Base-by-base conservation (phyloP, 2,888 invertebrate species). In the Branchipolynoe longqiensis region DNA sequence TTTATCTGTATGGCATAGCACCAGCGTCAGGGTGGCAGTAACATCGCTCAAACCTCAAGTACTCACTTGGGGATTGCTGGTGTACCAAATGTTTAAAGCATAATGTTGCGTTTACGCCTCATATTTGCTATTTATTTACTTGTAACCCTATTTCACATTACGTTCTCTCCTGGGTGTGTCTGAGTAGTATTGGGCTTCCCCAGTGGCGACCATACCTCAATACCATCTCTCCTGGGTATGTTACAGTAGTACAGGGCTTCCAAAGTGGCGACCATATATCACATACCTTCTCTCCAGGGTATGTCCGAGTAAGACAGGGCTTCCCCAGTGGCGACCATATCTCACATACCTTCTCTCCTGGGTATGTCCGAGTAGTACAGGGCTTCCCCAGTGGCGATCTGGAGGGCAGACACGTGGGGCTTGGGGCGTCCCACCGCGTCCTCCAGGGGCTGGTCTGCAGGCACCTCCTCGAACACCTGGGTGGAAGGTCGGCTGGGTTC, bases 381-480 rank as follows among this genome's bases (percentile, higher is more conserved):
- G 0, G 98, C 98, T 95, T 98, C 98, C 0, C 98, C 95, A 0
- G 97, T 96, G 0, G 96, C 96, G 94, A 98, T 98, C 92, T 98
- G 97, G 69, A 95, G 95, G 0, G 97, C 98, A 8, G 98, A 96
- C 78, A 95, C 94, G 92, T 98, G 98, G 0, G 96, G 95, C 73
- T 97, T 94, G 0, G 98, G 97, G 85, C 96, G 95, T 0, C 98
- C 97, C 25, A 98, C 95, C 33, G 96, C 95, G 94, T 98, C 97
- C 69, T 94, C 95, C 8, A 86, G 85, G 0, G 86, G 84, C 87
- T 94, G 94, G 4, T 89, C 91, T 22, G 89, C 85, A 22, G 90
- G 89, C 0, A 93, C 92, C 84, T 92, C 91, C 89, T 93, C 90
- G 87, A 93, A 95, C 90, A 95, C 94, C 87, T 92, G 92, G 31